A percentile compares a stretch with the other conserved stretches of the same genome.
Evolutionary conservation across 92 coral and sea anemone species (phyloP).

Genomic region (Montipora capitata): DNA sequence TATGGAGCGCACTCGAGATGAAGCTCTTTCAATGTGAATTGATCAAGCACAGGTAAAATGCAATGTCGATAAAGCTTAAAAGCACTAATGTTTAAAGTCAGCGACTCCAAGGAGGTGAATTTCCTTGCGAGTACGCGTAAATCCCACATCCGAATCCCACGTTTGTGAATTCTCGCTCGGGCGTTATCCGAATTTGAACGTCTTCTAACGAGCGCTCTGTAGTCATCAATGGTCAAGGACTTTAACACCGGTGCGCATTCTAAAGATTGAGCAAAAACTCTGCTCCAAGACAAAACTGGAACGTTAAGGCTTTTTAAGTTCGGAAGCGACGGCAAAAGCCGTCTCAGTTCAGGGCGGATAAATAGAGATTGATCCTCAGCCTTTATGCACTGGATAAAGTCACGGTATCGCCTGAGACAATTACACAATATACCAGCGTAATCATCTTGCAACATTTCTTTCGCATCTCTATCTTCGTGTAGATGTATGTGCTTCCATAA

Average conservation of each 20-base stretch:
- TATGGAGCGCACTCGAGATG: conserved; percentile 81
- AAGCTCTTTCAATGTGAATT: conserved; percentile 76
- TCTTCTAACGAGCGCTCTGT: conserved; percentile 63
- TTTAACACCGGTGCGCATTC: conserved; percentile 70
- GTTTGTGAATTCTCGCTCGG: conserved; percentile 30
- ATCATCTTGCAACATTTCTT: conserved; percentile 42
- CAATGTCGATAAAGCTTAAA: conserved; percentile 71
- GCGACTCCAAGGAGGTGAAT: conserved; percentile 81
- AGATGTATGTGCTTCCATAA: conserved; percentile 91
- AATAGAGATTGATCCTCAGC: conserved; percentile 81
- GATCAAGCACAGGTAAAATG: conserved; percentile 74
- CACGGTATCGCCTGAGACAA: conserved; percentile 73
- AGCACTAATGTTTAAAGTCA: conserved; percentile 71
- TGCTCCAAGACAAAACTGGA: conserved; percentile 79
- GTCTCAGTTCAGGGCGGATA: conserved; percentile 58
- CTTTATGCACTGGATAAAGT: conserved; percentile 79
- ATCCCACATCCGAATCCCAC: conserved; percentile 81
- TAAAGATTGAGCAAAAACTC: conserved; percentile 69
- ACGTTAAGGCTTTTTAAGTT: conserved; percentile 80
- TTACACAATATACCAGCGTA: conserved; percentile 54
- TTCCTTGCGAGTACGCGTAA: conserved; percentile 66
- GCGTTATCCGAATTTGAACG: not conserved
- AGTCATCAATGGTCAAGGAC: conserved; percentile 80
- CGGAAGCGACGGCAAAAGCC: conserved; percentile 58
- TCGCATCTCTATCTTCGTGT: conserved; percentile 79